Base-by-base conservation (phyloP, 2,888 invertebrate species). In the Philhelius pedissequus region DNA sequence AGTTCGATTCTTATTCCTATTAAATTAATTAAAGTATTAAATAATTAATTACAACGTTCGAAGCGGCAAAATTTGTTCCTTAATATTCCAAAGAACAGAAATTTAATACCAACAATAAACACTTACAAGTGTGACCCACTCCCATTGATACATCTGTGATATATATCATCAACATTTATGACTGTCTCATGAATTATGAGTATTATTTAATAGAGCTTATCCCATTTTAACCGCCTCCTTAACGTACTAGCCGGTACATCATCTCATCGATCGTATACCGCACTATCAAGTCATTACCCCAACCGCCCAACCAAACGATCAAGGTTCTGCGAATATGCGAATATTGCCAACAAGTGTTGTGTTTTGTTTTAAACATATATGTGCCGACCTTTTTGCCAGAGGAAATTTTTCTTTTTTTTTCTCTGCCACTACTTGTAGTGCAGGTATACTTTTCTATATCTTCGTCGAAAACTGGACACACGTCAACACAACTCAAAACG, bases 211-310 rank as follows among this genome's bases (percentile, higher is more conserved):
- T 35, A 25, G 20, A 48, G 40, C 32, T n/a, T 38, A 75, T 71
- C 79, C 7, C 60, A 70, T 66, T 69, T n/a, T 27, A 70, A 43
- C 9, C 27, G 27, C 50, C 66, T 50, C 25, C 48, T 35, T 13
- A 40, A 52, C 60, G 68, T 40, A 64, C 48, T 48, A 62, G 54
- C 25, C 32, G 68, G 73, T 78, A 56, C 74, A 83, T 64, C 50
- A 70, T 32, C 11, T 15, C 32, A 27, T 52, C 38, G 48, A 32
- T 52, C 60, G 35, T 54, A 40, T 50, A 58, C 52, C 18, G 20
- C 75, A 35, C 32, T 66, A n/a, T n/a, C 18, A 71, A 75, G 84
- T 84, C 84, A 84, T 80, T 84, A 80, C 84, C 80, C 84, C 80
- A 70, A 60, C 69, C 32, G 8, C 13, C 64, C 62, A 48, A 30